Percentiles rank a stretch among this genome's conserved stretches.
Conservation (phyloP, 2,888 invertebrate genomes). For the Melanophora roralis region DNA sequence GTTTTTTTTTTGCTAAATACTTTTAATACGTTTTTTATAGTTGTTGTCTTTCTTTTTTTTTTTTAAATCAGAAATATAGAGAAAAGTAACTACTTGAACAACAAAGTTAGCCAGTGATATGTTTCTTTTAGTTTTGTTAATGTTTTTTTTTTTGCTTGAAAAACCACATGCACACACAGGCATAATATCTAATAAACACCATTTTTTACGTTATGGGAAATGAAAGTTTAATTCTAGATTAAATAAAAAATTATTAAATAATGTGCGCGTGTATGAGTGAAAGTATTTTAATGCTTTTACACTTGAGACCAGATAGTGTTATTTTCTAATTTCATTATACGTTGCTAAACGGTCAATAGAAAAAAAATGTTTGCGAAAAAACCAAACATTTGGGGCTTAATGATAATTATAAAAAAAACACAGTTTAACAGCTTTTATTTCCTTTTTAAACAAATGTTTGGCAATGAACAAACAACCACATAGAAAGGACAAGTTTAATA, state of each 20-base stretch:
- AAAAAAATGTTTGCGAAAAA: too few species aligned
- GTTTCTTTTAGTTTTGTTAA: background rate
- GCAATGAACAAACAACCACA: too few species aligned
- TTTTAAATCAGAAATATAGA: background rate
- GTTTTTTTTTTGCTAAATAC: constrained; percentile 8
- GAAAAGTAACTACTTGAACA: constrained; percentile 29
- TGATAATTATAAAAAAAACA: too few species aligned
- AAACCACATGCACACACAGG: background rate
- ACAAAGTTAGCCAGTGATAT: constrained; percentile 34
- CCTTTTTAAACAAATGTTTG: too few species aligned
- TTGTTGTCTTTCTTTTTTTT: constrained; percentile 3
- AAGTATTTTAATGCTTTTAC: background rate
- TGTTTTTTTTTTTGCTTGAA: background rate
- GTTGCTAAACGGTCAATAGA: too few species aligned
- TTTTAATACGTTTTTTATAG: constrained; percentile 9
- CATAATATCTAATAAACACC: constrained; percentile 24
- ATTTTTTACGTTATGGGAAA: constrained; percentile 43
- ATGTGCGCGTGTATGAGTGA: background rate
- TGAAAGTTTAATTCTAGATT: constrained; percentile 41
- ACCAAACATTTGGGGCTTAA: too few species aligned
- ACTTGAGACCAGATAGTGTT: background rate
- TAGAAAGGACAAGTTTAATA: too few species aligned
- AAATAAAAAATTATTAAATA: background rate
- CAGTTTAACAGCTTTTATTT: too few species aligned
- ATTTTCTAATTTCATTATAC: too few species aligned